Percentiles rank a stretch among this genome's conserved stretches.
These are phyloP conservation scores for Salarias fasciatus DNA, from an alignment of 2,797 vertebrate species.

Conservation along the genomic window DNA sequence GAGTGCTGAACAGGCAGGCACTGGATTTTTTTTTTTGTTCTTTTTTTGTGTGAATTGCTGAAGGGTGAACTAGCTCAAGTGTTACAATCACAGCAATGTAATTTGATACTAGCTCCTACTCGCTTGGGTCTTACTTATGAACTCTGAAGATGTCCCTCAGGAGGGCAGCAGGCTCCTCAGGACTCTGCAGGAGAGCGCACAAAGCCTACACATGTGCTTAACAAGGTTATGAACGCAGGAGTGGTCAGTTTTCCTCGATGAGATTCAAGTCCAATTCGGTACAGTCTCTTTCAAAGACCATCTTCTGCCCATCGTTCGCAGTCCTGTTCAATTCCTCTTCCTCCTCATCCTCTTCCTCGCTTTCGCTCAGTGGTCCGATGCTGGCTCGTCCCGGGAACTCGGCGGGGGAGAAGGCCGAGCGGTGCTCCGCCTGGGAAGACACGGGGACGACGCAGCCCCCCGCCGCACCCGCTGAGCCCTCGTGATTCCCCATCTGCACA, in stretches of 20 bases:
- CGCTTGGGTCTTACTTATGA: constrained; percentile 56
- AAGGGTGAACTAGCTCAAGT: constrained; percentile 38
- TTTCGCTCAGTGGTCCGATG: constrained; percentile 89
- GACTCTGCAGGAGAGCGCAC: constrained; percentile 52
- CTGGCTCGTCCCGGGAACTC: constrained; percentile 81
- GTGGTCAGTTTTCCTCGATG: constrained; percentile 92
- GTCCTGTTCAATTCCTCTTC: constrained; percentile 73
- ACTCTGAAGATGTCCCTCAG: constrained; percentile 43
- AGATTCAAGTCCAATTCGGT: constrained; percentile 93
- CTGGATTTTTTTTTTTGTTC: constrained; percentile 5
- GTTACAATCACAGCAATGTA: constrained; percentile 59
- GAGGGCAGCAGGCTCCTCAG: constrained; percentile 66
- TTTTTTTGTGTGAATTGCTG: constrained; percentile 40
- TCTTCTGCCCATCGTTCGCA: constrained; percentile 74
- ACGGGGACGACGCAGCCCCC: constrained; percentile 62
- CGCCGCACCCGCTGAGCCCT: constrained; percentile 59
- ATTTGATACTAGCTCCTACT: constrained; percentile 54
- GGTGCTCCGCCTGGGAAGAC: constrained; percentile 71
- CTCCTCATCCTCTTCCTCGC: constrained; percentile 84
- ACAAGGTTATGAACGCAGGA: constrained; percentile 58
- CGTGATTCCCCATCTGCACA: constrained; percentile 76
- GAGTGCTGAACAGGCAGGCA: constrained; percentile 54
- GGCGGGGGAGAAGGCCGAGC: constrained; percentile 76
- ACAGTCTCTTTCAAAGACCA: constrained; percentile 92
- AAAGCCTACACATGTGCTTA: constrained; percentile 68